Conservation (phyloP, 2,888 invertebrate species). For the Sussaba pulchella region DNA sequence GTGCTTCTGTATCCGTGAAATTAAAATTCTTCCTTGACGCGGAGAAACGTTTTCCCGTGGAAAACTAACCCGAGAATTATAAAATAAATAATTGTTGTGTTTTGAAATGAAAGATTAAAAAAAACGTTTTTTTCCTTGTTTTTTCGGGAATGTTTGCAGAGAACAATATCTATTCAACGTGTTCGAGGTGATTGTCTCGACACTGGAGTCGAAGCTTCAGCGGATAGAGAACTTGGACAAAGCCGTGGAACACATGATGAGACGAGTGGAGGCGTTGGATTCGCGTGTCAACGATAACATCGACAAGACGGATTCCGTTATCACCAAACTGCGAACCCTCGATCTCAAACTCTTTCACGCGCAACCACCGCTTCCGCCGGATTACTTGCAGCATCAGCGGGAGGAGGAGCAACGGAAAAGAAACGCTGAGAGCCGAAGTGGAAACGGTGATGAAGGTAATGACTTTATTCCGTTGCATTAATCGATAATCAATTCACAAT, state of each 20-base stretch:
- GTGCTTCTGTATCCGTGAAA: background rate
- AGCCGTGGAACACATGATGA: conserved; percentile 94
- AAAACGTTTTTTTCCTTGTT: background rate
- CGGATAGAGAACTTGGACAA: conserved; percentile 95
- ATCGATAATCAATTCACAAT: background rate
- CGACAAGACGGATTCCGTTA: conserved; percentile 93
- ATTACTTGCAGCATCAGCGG: conserved; percentile 76
- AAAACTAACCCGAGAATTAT: background rate
- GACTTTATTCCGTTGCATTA: background rate
- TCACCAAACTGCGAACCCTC: conserved; percentile 90
- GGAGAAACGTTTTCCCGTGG: background rate
- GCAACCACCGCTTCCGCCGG: conserved; percentile 82
- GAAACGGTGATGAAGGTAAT: conserved; percentile 74
- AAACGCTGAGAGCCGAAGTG: conserved; percentile 74
- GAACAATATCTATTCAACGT: conserved; percentile 95
- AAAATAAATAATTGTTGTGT: conserved; percentile 1
- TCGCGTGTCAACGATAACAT: conserved; percentile 93
- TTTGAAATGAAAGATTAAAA: background rate
- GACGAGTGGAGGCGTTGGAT: conserved; percentile 93
- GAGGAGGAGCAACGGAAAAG: conserved; percentile 70
- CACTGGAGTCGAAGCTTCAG: conserved; percentile 94
- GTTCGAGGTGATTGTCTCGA: conserved; percentile 95
- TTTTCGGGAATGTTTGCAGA: conserved; percentile 85
- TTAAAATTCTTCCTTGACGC: background rate
- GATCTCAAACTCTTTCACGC: conserved; percentile 91